phyloP scores from a whole-genome alignment of 2,888 invertebrate species.

The Stratiomys singularior region DNA sequence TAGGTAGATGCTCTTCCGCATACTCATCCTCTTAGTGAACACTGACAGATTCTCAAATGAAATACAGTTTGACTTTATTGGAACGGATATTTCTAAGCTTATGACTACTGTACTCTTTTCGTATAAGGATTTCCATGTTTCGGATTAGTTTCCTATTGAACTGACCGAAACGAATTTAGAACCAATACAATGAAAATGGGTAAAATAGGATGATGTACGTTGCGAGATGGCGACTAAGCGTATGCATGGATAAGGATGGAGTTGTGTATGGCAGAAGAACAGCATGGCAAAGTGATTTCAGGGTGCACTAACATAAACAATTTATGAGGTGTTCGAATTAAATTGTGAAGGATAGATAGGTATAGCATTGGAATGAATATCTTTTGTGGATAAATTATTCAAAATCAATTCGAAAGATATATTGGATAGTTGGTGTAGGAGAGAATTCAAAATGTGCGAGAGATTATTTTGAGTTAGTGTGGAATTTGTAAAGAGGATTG shows the following conservation, averaged over 20 bases:
- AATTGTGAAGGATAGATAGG: constrained; percentile 33
- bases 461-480: no score
- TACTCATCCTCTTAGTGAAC: not conserved
- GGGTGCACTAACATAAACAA: constrained; percentile 22
- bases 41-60: not conserved
- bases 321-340: constrained; percentile 38
- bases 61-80: constrained; percentile 36
- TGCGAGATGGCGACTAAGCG: not conserved
- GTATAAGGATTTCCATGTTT: constrained; percentile 20
- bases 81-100: constrained; percentile 38
- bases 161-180: constrained; percentile 21
- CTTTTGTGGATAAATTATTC: constrained; percentile 38
- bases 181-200: constrained; percentile 18
- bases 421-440: constrained; percentile 1
- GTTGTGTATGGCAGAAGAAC: not conserved
- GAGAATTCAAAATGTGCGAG: constrained; percentile 18
- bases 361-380: constrained; percentile 13
- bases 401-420: constrained; percentile 38
- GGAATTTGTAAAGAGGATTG: no score
- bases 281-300: constrained; percentile 11
- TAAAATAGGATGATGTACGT: not conserved
- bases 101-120: constrained; percentile 23
- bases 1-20: not conserved
- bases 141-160: constrained; percentile 34
- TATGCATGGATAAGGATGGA: not conserved